Evolutionary conservation across 2,113 vertebrate genomes (phyloP).

Genomic region (Syngnathus floridae): DNA sequence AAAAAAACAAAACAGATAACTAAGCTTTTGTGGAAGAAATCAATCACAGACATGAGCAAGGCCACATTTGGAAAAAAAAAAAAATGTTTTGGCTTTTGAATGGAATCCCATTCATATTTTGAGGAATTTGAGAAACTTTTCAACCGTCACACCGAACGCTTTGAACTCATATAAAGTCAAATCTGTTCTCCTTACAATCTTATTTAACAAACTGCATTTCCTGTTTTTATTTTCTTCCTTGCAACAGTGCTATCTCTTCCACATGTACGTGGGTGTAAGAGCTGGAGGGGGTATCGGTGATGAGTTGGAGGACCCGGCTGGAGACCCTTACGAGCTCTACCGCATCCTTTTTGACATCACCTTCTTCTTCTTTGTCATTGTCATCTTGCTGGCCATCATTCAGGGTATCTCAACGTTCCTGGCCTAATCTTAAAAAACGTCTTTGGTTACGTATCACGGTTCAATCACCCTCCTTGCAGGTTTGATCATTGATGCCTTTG

Average conservation of each 20-base stretch:
- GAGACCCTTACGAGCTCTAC: constrained; percentile 96
- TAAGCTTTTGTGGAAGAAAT: background rate
- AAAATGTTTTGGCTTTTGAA: constrained; percentile 2
- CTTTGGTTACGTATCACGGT: background rate
- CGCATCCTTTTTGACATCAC: constrained; percentile 98
- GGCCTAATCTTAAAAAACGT: background rate
- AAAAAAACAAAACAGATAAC: background rate
- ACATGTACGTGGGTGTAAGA: constrained; percentile 97
- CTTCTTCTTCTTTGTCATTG: constrained; percentile 99
- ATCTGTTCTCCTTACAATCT: background rate
- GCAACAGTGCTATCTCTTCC: constrained; percentile 90
- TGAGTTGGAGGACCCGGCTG: constrained; percentile 94
- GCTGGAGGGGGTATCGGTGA: constrained; percentile 95
- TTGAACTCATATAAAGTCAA: background rate
- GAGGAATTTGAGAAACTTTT: background rate
- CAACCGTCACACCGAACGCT: background rate
- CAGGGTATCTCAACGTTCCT: constrained; percentile 73
- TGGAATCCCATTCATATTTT: background rate
- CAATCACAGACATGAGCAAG: background rate
- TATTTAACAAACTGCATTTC: background rate
- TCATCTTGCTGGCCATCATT: constrained; percentile 97
- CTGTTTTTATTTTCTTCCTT: constrained; percentile 1
- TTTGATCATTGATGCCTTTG: constrained; percentile 97
- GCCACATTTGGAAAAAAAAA: background rate
- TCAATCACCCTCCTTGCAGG: constrained; percentile 60